These are phyloP conservation scores for Corythornis madagascariensis DNA, from an alignment of 2,113 vertebrate species.

Conservation along the genomic window DNA sequence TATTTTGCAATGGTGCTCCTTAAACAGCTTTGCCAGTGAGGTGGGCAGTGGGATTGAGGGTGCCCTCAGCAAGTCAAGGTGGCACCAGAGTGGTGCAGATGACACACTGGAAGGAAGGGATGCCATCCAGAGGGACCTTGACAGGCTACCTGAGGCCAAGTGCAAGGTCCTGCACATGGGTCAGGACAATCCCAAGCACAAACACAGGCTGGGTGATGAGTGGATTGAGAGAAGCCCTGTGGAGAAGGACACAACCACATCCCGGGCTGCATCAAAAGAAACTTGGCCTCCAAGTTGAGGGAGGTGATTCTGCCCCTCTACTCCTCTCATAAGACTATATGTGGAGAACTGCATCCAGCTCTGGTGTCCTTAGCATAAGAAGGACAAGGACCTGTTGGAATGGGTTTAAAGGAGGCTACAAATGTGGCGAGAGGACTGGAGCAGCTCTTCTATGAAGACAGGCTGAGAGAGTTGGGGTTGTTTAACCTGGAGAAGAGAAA, in stretches of 20 bases:
- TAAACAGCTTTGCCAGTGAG: not conserved
- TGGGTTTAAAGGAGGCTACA: not conserved
- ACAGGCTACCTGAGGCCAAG: not conserved
- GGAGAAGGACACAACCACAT: not conserved
- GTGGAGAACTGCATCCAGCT: not conserved
- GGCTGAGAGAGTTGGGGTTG: not conserved
- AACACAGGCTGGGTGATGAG: not conserved
- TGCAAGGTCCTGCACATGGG: not conserved
- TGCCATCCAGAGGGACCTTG: not conserved
- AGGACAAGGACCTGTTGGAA: not conserved
- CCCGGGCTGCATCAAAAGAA: not conserved
- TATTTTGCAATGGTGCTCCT: not conserved
- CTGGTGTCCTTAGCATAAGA: not conserved
- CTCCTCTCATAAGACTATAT: not conserved
- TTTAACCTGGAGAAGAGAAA: not conserved
- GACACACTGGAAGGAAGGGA: not conserved
- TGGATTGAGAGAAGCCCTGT: not conserved
- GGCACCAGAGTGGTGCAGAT: not conserved
- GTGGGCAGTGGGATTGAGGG: not conserved
- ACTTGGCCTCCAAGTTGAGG: not conserved
- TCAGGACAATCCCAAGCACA: not conserved
- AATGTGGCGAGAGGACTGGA: not conserved
- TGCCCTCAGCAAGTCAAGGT: not conserved
- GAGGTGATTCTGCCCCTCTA: not conserved
- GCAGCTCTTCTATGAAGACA: not conserved